A percentile compares a stretch with the other conserved stretches of the same genome.
These are phyloP conservation scores for Caranx melampygus DNA, from an alignment of 2,113 vertebrate genomes.

Conservation along the genomic window DNA sequence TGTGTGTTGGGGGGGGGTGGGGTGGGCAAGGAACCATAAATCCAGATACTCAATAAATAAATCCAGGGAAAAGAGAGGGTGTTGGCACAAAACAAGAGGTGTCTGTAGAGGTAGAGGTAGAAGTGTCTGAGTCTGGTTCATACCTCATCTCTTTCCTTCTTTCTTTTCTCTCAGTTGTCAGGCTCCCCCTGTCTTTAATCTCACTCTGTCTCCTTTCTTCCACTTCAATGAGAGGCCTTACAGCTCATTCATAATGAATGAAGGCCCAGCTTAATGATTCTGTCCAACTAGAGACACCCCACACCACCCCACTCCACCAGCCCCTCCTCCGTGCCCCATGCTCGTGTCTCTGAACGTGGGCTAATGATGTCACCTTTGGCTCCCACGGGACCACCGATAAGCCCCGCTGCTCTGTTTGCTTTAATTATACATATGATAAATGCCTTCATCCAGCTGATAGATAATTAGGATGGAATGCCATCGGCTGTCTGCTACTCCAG, in stretches of 20 bases:
- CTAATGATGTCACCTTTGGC: conserved; percentile 74
- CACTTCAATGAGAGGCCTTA: conserved; percentile 70
- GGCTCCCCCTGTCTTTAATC: conserved; percentile 26
- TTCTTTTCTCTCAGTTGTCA: conserved; percentile 15
- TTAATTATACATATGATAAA: conserved; percentile 64
- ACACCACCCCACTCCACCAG: conserved; percentile 22
- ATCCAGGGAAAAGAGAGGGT: background rate
- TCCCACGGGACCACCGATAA: conserved; percentile 39
- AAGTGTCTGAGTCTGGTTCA: conserved; percentile 11
- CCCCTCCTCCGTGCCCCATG: conserved; percentile 18
- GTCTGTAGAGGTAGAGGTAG: background rate
- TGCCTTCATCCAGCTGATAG: conserved; percentile 54
- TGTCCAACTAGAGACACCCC: conserved; percentile 57
- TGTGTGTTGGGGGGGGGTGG: background rate
- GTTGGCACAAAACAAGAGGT: background rate
- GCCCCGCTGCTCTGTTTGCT: conserved; percentile 52
- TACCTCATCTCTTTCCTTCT: conserved; percentile 18
- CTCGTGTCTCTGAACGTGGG: conserved; percentile 48
- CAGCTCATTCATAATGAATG: conserved; percentile 79
- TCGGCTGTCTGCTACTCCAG: conserved; percentile 9
- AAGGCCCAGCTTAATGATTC: conserved; percentile 71
- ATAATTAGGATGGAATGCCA: conserved; percentile 46
- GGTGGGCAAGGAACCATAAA: background rate
- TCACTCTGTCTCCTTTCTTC: conserved; percentile 47
- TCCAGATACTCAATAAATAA: background rate